Evolutionary conservation across 2,113 vertebrate genomes (phyloP), one percentile per base, ranked within the genome.

Genomic region (Alethe castanea): DNA sequence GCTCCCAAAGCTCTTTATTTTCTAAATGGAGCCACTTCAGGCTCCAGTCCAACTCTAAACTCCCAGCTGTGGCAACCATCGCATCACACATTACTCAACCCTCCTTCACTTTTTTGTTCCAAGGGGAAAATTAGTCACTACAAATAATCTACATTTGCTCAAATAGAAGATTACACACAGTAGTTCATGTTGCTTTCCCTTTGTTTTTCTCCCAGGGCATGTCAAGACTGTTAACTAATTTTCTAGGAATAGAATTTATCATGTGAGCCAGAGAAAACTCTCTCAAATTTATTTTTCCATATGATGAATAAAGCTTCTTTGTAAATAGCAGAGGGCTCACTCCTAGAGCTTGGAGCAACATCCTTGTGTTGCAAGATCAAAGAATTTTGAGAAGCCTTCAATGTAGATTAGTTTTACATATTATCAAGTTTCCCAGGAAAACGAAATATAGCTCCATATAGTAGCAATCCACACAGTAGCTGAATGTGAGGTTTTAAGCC

Each of bases 171-270:
- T 83, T 82, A 92, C 45, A 92, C 53, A 42, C 11, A 50, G 67
- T 59, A 5, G 19, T 77, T 94, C 59, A 35, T 88, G 25, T 90
- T 90, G 79, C n/a, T 35, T 38, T 86, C 42, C 50, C 52, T 95
- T 92, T 89, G 53, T 77, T 93, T 90, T 80, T 59, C 50, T 94
- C 82, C 19, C 3, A 14, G 42, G 71, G 47, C 67, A 59, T 44
- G 53, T 83, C 88, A 83, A 90, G 71, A 57, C 35, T 65, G 59
- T 19, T 80, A 88, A 83, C 28, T 80, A 62, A 86, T 96, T 95
- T 93, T 96, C 82, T 95, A 81, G 86, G 82, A 95, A 90, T 54
- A 86, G 57, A 94, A 83, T 48, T 92, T 38, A 88, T 90, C 1
- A 2, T 33, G 29, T 12, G 29, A 52, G 29, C 64, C 38, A 70